Evolutionary conservation across 2,797 vertebrate genomes (phyloP).

Genomic region (Micromesistius poutassou): DNA sequence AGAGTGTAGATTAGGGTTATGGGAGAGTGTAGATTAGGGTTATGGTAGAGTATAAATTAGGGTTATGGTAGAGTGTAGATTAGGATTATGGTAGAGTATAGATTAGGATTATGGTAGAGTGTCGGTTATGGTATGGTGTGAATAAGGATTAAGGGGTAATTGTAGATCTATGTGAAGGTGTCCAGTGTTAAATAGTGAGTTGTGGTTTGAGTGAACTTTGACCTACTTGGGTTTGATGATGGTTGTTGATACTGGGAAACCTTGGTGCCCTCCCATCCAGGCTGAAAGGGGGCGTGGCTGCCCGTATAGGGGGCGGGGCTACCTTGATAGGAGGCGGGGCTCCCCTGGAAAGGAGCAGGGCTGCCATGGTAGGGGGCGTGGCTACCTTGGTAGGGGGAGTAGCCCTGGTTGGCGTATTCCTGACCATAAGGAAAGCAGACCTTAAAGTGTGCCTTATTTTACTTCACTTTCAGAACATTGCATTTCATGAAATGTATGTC

Average conservation of each 20-base stretch:
- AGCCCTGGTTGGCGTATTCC: neutral
- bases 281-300: neutral
- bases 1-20: neutral
- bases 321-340: neutral
- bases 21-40: too few species aligned
- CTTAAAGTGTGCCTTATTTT: neutral
- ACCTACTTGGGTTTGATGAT: neutral
- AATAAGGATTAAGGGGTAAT: neutral
- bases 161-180: neutral
- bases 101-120: neutral
- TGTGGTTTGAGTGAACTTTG: neutral
- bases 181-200: neutral
- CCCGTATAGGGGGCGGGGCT: neutral
- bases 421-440: neutral
- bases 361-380: neutral
- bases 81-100: neutral
- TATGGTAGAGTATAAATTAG: neutral
- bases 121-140: neutral
- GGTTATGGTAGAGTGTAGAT: neutral
- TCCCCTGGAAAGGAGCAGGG: too few species aligned
- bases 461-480: neutral
- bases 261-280: neutral
- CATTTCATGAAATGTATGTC: neutral
- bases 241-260: neutral
- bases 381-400: neutral